These are phyloP conservation scores for Hystrix cristata DNA, from an alignment of 2,113 vertebrate species.

Conservation along the genomic window DNA sequence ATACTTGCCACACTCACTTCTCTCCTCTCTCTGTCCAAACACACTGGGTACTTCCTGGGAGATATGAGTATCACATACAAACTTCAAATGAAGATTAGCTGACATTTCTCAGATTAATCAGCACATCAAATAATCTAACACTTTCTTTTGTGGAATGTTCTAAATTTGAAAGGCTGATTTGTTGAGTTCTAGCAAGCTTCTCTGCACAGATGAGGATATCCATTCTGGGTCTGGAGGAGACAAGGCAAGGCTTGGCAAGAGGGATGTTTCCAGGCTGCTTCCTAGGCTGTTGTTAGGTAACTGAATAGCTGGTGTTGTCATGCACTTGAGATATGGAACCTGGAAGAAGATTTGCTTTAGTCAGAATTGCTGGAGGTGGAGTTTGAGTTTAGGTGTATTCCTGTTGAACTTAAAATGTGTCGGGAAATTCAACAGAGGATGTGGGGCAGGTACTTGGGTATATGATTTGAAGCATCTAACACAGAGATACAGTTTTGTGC, in stretches of 20 bases:
- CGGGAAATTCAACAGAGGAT: neutral
- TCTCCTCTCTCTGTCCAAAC: neutral
- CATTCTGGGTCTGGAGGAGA: neutral
- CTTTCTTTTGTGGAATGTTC: neutral
- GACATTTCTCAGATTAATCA: neutral
- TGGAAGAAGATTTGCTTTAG: neutral
- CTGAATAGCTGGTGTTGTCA: neutral
- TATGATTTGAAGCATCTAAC: neutral
- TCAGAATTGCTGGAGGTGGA: neutral
- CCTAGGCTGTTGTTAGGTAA: neutral
- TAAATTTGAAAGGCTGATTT: slow-evolving; percentile 21
- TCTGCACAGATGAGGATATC: neutral
- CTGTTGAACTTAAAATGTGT: neutral
- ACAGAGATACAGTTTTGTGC: neutral
- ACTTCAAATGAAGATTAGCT: neutral
- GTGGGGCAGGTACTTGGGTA: neutral
- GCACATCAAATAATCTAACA: neutral
- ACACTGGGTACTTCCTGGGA: neutral
- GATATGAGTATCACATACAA: neutral
- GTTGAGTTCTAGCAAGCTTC: neutral
- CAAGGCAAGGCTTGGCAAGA: neutral
- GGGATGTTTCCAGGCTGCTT: neutral
- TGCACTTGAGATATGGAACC: neutral
- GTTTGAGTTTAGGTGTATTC: neutral
- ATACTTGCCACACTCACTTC: neutral